Conservation (phyloP, 2,113 vertebrate genomes). For the Carollia perspicillata region DNA sequence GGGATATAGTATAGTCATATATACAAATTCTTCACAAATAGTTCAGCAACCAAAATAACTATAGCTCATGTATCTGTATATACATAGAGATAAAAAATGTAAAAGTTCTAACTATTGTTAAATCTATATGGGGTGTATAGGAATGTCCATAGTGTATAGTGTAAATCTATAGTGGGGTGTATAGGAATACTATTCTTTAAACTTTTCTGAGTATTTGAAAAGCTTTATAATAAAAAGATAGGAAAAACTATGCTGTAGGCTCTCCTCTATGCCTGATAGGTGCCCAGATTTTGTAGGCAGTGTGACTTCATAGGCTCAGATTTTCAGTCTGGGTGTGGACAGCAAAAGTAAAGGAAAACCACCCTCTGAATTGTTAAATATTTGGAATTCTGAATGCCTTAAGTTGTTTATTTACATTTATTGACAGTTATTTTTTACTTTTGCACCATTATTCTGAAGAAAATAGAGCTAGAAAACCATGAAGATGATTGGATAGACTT, state of each 20-base stretch:
- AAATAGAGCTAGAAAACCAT: background rate
- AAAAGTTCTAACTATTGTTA: background rate
- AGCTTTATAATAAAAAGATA: background rate
- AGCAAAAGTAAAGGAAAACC: background rate
- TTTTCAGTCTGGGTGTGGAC: background rate
- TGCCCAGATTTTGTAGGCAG: background rate
- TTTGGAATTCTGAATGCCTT: background rate
- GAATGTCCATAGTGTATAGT: background rate
- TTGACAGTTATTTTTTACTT: background rate
- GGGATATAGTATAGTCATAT: background rate
- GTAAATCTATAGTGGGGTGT: background rate
- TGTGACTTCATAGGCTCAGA: fast-evolving
- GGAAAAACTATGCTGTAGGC: background rate
- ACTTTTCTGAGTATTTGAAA: background rate
- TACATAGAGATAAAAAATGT: background rate
- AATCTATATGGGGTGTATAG: background rate
- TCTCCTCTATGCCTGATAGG: background rate
- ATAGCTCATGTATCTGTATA: fast-evolving
- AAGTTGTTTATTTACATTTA: background rate
- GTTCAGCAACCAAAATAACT: background rate
- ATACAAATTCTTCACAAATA: background rate
- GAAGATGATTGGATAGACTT: background rate
- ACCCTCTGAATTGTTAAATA: background rate
- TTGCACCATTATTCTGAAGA: background rate
- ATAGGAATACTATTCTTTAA: background rate